Base-by-base conservation (phyloP, 1,140 invertebrate genomes). In the Theocolax elegans region DNA sequence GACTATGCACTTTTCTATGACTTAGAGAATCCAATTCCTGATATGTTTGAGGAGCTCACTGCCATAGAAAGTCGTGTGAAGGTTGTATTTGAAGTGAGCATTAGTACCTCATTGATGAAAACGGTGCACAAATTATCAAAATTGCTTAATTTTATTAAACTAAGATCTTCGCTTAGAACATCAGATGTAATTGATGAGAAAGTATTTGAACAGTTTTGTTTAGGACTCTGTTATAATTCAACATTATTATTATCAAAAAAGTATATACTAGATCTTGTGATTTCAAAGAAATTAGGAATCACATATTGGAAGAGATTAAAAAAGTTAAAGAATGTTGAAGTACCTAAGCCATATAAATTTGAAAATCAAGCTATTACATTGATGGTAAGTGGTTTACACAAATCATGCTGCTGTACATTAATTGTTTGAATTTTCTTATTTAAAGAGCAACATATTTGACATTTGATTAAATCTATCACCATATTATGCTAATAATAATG, bases 321-420 rank as follows among this genome's bases (percentile, higher is more conserved):
- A 21, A 58, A 63, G 3, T 29, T 84, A 8, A 76, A 72, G 8
- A 60, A 78, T 40, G 77, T 86, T 35, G 23, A 42, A 38, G 7
- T 77, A 13, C 71, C 72, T 1, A 51, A 79, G 7, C 69, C 74
- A 17, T 77, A 84, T 29, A 79, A 81, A 53, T 82, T 85, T 68
- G 84, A 87, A 65, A 81, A 85, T 86, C 88, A 89, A 79, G 78
- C 80, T n/a, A 87, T 89, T 67, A 84, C 83, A 63, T 80, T 88
- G 67, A 86, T 87, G 74, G 86, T 90, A 59, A 80, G 79, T 38
- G 77, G 81, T 35, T 65, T 69, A 35, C 4, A 35, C 10, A 35
- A n/a, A n/a, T n/a, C n/a, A n/a, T n/a, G n/a, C n/a, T n/a, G n/a
- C n/a, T n/a, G n/a, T n/a, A n/a, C n/a, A n/a, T n/a, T n/a, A n/a